Base-by-base conservation (phyloP, 2,113 vertebrate species). In the Anguilla rostrata region DNA sequence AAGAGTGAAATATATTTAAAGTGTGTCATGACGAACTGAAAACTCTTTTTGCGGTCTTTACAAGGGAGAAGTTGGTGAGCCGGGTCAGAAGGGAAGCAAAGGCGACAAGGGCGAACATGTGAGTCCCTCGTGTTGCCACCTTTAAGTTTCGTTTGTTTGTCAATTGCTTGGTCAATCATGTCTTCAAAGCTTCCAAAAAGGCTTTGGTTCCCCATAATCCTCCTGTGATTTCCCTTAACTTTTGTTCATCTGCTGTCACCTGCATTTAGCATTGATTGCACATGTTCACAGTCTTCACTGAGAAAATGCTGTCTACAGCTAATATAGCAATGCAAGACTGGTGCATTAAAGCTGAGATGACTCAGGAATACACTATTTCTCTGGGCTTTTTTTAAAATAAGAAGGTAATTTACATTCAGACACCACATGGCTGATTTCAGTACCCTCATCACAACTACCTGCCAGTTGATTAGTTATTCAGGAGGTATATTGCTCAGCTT, bases 31-130 rank as follows among this genome's bases (percentile, higher is more conserved):
- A 14, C 88, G 63, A 90, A 89, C 93, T 84, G 90, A 80, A 79
- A 85, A 91, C 2, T 89, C 85, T 93, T 84, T 90, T 94, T 92
- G 49, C 89, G 15, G 82, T 46, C 22, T 85, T 39, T 89, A 90
- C 46, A 93, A 99, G 98, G 98, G 98, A 92, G 98, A 99, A 95
- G 98, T 99, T 78, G 98, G 98, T 78, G 98, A 98, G 91, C 97
- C 98, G 0, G 98, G 98, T 84, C 98, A 99, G 90, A 99, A 99
- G 91, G 98, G 98, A 87, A 96, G 97, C 91, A 99, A 99, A 94
- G 98, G 96, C 71, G 97, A 98, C 95, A 99, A 98, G 91, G 98
- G 98, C 88, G 98, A 99, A 94, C 96, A 97, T 0, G 98, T 99
- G 90, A 98, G 97, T 97, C 87, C 5, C 60, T 63, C 20, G 1